These are phyloP conservation scores for Nycticryphes semicollaris DNA, from an alignment of 2,113 vertebrate genomes.

Conservation along the genomic window DNA sequence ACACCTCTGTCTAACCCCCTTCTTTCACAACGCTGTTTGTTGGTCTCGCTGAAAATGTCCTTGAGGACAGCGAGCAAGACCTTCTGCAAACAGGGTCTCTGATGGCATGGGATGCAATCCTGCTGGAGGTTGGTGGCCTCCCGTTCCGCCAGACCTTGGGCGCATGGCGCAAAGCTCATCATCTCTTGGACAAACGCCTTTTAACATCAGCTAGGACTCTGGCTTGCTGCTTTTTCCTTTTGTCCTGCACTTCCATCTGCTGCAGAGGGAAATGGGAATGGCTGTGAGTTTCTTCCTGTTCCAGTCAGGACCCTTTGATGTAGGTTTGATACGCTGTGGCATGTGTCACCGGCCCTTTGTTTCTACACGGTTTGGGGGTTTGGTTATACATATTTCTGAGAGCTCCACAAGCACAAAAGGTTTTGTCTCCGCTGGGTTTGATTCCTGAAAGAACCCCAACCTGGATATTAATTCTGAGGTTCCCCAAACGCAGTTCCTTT, in stretches of 20 bases:
- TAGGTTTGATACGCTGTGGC: background rate
- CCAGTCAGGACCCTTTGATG: background rate
- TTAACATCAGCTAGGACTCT: background rate
- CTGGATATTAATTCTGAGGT: background rate
- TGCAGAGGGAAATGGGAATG: background rate
- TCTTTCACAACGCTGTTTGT: background rate
- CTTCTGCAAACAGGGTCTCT: background rate
- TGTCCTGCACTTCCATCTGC: background rate
- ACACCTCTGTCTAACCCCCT: background rate
- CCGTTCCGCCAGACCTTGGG: background rate
- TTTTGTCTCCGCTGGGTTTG: background rate
- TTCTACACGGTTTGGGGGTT: background rate
- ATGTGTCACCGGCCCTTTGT: background rate
- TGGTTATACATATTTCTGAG: background rate
- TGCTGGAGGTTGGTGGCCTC: background rate
- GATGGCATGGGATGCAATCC: background rate
- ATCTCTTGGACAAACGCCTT: background rate
- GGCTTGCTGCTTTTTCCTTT: background rate
- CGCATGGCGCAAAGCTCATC: fast-evolving
- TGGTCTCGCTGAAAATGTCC: background rate
- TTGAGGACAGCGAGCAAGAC: background rate
- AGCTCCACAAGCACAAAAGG: background rate
- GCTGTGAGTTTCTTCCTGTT: background rate
- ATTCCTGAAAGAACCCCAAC: background rate
- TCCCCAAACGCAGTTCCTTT: background rate